Base-by-base conservation (phyloP, 2,797 vertebrate species). In the Trematomus bernacchii region DNA sequence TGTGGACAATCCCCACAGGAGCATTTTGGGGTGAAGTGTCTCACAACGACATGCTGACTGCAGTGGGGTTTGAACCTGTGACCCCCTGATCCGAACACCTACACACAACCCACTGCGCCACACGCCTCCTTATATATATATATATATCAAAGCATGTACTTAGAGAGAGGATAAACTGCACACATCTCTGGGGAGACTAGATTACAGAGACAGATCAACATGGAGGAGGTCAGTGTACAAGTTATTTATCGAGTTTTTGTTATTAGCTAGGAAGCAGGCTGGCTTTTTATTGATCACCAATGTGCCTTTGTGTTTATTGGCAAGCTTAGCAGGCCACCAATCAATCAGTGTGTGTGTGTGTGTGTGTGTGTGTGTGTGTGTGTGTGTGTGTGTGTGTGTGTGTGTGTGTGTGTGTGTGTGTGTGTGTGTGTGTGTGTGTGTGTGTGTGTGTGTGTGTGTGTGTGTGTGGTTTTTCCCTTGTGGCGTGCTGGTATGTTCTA, bases 261-360 rank as follows among this genome's bases (percentile, higher is more conserved):
- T 62, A 50, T 75, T 55, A 58, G 68, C 79, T 63, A n/a, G 70
- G 52, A 54, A 50, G 64, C 66, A 58, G 8, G 11, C 71, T 51
- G 40, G 63, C 11, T 51, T 78, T 67, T 68, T 46, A 90, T 91
- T 33, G 88, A 92, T 87, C 54, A 15, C 67, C 33, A 2, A 51
- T 55, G 70, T 30, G 59, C 15, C 15, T 48, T 68, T 77, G 86
- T 89, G 73, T 69, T 76, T 76, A 46, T 55, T 55, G 51, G 42
- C 15, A 0, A 23, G 76, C 46, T 61, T 40, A 66, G 42, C 40
- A 4, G n/a, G 60, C 50, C 71, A 71, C 50, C 58, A 1, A 18
- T 65, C 48, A 64, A 68, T 85, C 73, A 57, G 43, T 60, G 42
- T 55, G 48, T 53, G 42, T 23, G 50, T 65, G 55, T 64, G 30